These are phyloP conservation scores for Achroia grisella DNA, from an alignment of 1,140 invertebrate species.

Conservation along the genomic window DNA sequence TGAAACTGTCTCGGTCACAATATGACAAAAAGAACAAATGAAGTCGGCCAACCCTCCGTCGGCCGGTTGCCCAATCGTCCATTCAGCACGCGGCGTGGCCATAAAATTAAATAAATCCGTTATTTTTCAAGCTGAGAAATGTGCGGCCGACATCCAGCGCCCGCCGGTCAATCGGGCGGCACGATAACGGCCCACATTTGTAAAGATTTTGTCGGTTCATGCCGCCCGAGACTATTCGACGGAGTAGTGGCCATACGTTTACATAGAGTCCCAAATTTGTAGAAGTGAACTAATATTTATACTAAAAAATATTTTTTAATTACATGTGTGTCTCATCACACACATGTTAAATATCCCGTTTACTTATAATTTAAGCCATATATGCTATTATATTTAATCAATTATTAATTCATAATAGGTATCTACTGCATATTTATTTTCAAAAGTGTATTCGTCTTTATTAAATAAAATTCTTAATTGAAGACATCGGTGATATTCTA, in stretches of 20 bases:
- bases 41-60: constrained; percentile 21
- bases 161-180: constrained; percentile 58
- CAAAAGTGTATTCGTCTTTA: too few species aligned
- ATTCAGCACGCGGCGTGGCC: constrained; percentile 63
- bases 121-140: constrained; percentile 70
- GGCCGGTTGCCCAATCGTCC: constrained; percentile 40
- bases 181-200: constrained; percentile 67
- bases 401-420: too few species aligned
- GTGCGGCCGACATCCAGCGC: constrained; percentile 25
- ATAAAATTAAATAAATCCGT: constrained; percentile 72
- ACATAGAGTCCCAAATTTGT: constrained; percentile 24
- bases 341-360: too few species aligned
- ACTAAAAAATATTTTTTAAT: neutral
- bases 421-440: too few species aligned
- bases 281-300: neutral
- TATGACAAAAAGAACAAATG: constrained; percentile 26
- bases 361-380: too few species aligned
- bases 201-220: constrained; percentile 63
- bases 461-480: too few species aligned
- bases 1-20: too few species aligned
- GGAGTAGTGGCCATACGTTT: constrained; percentile 51
- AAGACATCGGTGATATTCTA: too few species aligned
- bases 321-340: neutral
- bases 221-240: constrained; percentile 46
- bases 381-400: too few species aligned